Evolutionary conservation across 2,797 vertebrate species (phyloP), one percentile per base, ranked within the genome.

Genomic region (Enteromius argenteus): DNA sequence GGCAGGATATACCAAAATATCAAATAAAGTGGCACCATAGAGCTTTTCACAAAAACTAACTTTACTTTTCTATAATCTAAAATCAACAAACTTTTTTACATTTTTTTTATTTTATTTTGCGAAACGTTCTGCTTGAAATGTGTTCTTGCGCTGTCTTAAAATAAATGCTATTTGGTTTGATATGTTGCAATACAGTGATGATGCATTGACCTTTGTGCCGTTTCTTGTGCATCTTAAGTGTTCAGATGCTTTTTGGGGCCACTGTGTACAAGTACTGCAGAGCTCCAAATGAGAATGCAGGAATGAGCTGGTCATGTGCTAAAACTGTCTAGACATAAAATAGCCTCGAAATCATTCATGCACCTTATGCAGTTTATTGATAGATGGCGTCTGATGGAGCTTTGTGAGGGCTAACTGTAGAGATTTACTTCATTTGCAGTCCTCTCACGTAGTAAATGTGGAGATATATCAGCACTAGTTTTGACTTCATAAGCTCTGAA

Each of bases 361-460:
- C 21, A 60, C n/a, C 51, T 66, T 67, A 44, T 68, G 46, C 44
- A 19, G 44, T 68, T 37, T 53, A 53, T 68, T 53, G 13, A 68
- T 66, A 79, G 42, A 66, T 67, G 62, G 27, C 62, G 23, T 67
- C 62, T 51, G 19, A 51, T 23, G 60, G 19, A 80, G 62, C 62
- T 79, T 79, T 79, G 77, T 49, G 27, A 77, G 74, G 27, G 37
- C 37, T 39, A 77, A 42, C 53, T 77, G 42, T 56, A 75, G 73
- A 56, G 72, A 35, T 42, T 42, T 37, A 60, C 35, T 27, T 60
- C 7, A 60, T 77, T 60, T 77, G 42, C 53, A 77, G 53, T 77
- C 53, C n/a, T 42, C 53, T 60, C 14, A 60, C 74, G 4, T 60
- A 15, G 30, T 56, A 56, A 56, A 53, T 56, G 51, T 75, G 53